Percentiles rank a stretch among this genome's conserved stretches.
Conservation (phyloP, 2,888 invertebrate species). For the Apocheima hispidaria region DNA sequence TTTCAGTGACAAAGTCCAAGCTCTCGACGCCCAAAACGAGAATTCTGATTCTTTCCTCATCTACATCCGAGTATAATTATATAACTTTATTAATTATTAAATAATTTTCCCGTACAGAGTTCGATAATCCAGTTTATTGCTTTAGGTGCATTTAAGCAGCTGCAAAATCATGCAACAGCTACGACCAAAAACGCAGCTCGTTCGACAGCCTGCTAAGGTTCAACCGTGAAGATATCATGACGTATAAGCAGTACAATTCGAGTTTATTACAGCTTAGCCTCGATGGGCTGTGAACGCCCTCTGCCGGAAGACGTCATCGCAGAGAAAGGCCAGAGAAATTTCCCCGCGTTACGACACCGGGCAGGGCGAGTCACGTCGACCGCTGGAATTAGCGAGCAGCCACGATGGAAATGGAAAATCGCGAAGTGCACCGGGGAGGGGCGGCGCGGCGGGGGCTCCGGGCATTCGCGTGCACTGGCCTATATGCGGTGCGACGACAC, state of each 20-base stretch:
- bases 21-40: neutral
- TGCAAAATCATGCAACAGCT: conserved; percentile 28
- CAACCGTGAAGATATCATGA: conserved; percentile 33
- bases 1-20: neutral
- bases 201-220: conserved; percentile 23
- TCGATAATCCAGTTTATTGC: conserved; percentile 30
- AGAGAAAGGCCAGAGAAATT: conserved; percentile 76
- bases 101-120: conserved; percentile 29
- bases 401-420: conserved; percentile 83
- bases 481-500: conserved; percentile 86
- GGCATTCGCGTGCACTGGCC: conserved; percentile 85
- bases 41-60: neutral
- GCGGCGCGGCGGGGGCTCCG: conserved; percentile 60
- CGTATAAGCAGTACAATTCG: conserved; percentile 37
- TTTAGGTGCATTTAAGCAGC: conserved; percentile 29
- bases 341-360: conserved; percentile 72
- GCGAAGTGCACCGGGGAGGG: conserved; percentile 72
- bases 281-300: conserved; percentile 61
- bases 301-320: conserved; percentile 65
- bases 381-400: conserved; percentile 74
- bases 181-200: conserved; percentile 30
- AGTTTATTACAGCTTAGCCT: conserved; percentile 55
- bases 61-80: neutral
- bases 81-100: conserved; percentile 2
- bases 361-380: conserved; percentile 57